Evolutionary conservation across 1,140 invertebrate species (phyloP).

Genomic region (Oryctes rhinoceros): DNA sequence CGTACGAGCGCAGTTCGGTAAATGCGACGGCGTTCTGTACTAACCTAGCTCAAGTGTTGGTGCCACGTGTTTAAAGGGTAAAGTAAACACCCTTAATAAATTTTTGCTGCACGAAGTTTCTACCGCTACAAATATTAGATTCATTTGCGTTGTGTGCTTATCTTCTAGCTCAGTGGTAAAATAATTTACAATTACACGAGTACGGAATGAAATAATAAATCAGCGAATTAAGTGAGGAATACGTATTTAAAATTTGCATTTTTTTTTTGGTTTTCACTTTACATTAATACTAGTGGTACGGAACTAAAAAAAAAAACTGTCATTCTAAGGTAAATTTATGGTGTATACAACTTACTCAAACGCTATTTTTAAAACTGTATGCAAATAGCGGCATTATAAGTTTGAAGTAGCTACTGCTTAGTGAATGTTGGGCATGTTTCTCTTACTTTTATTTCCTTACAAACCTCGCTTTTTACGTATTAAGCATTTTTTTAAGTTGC

Average conservation of each 20-base stretch:
- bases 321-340: conserved; percentile 21
- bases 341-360: conserved; percentile 19
- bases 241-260: background rate
- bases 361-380: conserved; percentile 19
- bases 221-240: background rate
- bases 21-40: conserved; percentile 38
- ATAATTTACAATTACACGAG: no score
- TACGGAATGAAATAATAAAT: no score
- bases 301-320: conserved; percentile 8
- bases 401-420: conserved; percentile 1
- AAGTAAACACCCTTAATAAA: background rate
- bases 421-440: background rate
- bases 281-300: conserved; percentile 19
- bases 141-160: no score
- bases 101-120: background rate
- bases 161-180: no score
- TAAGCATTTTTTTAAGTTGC: no score
- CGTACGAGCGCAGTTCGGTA: conserved; percentile 3
- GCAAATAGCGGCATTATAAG: background rate
- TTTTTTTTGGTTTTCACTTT: background rate
- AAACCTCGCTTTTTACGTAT: no score
- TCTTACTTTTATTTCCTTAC: background rate
- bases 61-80: conserved; percentile 13
- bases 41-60: conserved; percentile 48
- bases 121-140: no score